Base-by-base conservation (phyloP, 2,113 vertebrate genomes). In the Sterrhoptilus dennistouni region DNA sequence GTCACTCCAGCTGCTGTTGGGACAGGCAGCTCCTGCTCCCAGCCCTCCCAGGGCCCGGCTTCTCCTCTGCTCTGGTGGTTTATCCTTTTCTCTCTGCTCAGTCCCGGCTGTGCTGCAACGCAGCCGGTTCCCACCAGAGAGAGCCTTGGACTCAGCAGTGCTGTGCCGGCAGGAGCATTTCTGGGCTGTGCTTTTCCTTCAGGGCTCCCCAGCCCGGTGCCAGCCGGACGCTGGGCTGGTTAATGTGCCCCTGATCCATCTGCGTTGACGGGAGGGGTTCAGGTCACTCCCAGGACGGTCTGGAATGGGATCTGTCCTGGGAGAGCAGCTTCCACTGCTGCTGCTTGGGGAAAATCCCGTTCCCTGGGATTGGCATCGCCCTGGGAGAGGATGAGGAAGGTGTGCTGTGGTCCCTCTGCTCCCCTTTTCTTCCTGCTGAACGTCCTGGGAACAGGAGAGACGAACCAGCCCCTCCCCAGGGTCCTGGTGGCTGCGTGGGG, bases 221-320 rank as follows among this genome's bases (percentile, higher is more conserved):
- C 10, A 10, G 33, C 33, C 42, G 1, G 1, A 1, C 24, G 50
- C 17, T 0, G 12, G 1, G 23, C 1, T 16, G 15, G 11, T 52
- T 0, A 0, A 0, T 13, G 11, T 17, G 20, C 8, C 83, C 53
- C 42, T 31, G 1, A 3, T 33, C 3, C 1, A 5, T 8, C 6
- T 11, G 60, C 16, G 2, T 4, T 2, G 31, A 0, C 0, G 3
- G 31, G 5, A 8, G 2, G 22, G 12, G 4, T 0, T 17, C 10
- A 5, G 89, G 52, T 5, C 9, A 4, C 31, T 23, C 21, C 36
- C 59, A 0, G 1, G 2, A n/a, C 1, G 42, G 16, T 3, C 65
- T 8, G 1, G 1, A 7, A 17, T 38, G 47, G 50, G 54, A 11
- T 54, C 54, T 40, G 24, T 28, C 45, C 49, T 6, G 50, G n/a